Conservation (phyloP, 2,797 vertebrate genomes). For the Etheostoma nigrum region DNA sequence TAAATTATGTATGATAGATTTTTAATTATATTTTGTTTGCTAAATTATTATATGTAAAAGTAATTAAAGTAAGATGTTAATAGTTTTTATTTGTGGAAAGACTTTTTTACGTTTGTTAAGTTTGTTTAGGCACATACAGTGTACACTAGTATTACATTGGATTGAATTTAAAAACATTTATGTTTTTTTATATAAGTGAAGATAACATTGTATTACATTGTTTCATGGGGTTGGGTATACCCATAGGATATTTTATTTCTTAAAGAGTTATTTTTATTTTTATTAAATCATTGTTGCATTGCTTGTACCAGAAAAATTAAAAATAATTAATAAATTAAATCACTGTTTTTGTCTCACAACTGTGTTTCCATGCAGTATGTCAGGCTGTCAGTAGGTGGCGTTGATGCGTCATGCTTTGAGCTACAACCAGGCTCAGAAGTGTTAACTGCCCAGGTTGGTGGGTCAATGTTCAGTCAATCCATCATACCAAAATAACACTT, state of each 20-base stretch:
- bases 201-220: too few species aligned
- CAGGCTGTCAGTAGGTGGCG: slow-evolving; percentile 41
- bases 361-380: slow-evolving; percentile 7
- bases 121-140: background rate
- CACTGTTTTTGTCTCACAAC: background rate
- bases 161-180: background rate
- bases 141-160: background rate
- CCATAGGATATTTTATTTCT: background rate
- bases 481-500: slow-evolving; percentile 56
- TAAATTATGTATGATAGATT: slow-evolving; percentile 45
- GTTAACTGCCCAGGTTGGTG: background rate
- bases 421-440: background rate
- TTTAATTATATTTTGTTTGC: slow-evolving; percentile 48
- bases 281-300: too few species aligned
- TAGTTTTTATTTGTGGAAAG: background rate
- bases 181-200: background rate
- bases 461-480: slow-evolving; percentile 30
- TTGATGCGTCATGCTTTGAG: slow-evolving; percentile 14
- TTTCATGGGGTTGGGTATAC: background rate
- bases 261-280: background rate
- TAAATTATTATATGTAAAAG: slow-evolving; percentile 69
- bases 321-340: too few species aligned
- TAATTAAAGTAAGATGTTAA: slow-evolving; percentile 59
- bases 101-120: background rate
- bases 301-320: background rate